Base-by-base conservation (phyloP, 2,888 invertebrate genomes). In the Pollenia griseotomentosa region DNA sequence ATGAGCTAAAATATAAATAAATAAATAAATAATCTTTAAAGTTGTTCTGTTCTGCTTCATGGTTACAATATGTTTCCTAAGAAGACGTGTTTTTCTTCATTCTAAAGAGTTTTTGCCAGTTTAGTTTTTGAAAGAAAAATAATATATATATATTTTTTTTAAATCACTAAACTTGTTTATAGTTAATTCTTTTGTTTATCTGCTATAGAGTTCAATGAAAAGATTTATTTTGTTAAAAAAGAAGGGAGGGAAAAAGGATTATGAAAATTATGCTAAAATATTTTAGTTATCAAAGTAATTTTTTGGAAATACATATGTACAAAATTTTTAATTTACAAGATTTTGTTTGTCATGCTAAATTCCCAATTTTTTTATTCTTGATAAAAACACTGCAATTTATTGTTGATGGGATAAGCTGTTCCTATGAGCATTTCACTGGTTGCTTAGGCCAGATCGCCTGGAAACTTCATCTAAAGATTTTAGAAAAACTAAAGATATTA, bases 1-100 rank as follows among this genome's bases (percentile, higher is more conserved):
- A 83, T 46, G 19, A 83, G 83, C 71, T 78, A 42, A 83, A 83
- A 48, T 63, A 71, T 19, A 83, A 65, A 82, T 65, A 71, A 71
- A 82, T 65, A 71, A 71, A 57, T 23, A 80, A 73, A 83, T 75
- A 75, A 83, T 83, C 77, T 83, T 71, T 14, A 57, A 33, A 48
- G 57, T 68, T 75, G 40, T 57, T 74, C 42, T 68, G 14, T 75
- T 82, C 48, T 68, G 46, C 66, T 81, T 66, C 48, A 81, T 46
- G 81, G 81, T 57, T 66, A 66, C 65, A 65, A 71, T 61, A 55
- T 12, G 44, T 44, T 71, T 1, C 46, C 53, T 7, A 42, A 71
- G 63, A 71, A 70, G 70, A 19, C 33, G 33, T 33, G 33, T 33
- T 33, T 33, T 33, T 33, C 6, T 6, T 33, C 33, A 33, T 51